A percentile compares a stretch with the other conserved stretches of the same genome.
These are phyloP conservation scores for Apamea crenata DNA, from an alignment of 2,888 invertebrate species.

Conservation along the genomic window DNA sequence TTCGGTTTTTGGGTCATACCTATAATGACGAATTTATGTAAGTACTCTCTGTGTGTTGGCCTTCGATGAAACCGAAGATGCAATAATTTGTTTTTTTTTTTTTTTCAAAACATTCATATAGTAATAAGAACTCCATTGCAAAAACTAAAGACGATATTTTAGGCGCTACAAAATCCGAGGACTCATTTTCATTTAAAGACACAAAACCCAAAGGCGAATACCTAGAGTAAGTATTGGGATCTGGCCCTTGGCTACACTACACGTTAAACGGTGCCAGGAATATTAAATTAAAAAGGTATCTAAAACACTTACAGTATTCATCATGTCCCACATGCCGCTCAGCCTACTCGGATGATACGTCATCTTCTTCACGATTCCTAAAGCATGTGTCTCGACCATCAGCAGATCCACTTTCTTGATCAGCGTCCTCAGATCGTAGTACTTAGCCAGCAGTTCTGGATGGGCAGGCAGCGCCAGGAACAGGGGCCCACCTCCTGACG, in stretches of 20 bases:
- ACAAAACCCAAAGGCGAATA: neutral
- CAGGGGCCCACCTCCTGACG: conserved; percentile 88
- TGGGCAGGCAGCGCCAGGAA: conserved; percentile 92
- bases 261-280: neutral
- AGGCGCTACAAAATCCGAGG: neutral
- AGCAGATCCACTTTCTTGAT: conserved; percentile 92
- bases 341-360: conserved; percentile 94
- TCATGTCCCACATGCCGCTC: conserved; percentile 94
- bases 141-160: neutral
- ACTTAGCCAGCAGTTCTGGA: conserved; percentile 92
- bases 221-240: too few species aligned
- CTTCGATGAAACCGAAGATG: too few species aligned
- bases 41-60: neutral
- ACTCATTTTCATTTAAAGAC: neutral
- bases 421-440: conserved; percentile 92
- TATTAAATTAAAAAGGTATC: neutral
- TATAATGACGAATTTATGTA: neutral
- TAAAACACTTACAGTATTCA: conserved; percentile 91
- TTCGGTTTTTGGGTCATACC: neutral
- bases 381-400: conserved; percentile 92
- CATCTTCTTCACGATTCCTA: conserved; percentile 92
- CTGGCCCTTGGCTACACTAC: neutral
- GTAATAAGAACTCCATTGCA: neutral
- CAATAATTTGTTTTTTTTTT: neutral
- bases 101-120: neutral